Conservation (phyloP, 2,113 vertebrate genomes). For the Myrmecobius fasciatus region DNA sequence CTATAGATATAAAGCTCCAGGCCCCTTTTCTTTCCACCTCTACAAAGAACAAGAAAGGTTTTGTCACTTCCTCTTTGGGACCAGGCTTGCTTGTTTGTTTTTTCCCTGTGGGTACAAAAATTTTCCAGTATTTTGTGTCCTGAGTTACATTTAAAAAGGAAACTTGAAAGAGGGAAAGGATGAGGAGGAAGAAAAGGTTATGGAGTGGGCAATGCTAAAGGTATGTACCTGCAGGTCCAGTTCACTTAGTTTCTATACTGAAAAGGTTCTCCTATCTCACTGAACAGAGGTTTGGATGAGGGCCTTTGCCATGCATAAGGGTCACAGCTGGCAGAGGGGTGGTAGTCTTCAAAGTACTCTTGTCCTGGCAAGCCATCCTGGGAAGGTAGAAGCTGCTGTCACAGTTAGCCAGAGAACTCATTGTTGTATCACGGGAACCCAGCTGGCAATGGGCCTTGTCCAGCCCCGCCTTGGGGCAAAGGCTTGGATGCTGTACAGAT, state of each 20-base stretch:
- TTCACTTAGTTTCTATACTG: not conserved
- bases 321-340: constrained; percentile 88
- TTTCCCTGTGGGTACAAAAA: constrained; percentile 12
- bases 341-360: constrained; percentile 88
- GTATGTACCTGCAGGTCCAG: too few species aligned
- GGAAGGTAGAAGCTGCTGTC: constrained; percentile 88
- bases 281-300: constrained; percentile 84
- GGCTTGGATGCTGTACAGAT: constrained; percentile 83
- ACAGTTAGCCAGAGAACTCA: constrained; percentile 86
- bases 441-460: constrained; percentile 87
- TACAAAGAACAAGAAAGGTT: not conserved
- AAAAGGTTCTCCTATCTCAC: constrained; percentile 58
- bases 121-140: constrained; percentile 74
- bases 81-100: not conserved
- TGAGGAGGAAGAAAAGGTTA: constrained; percentile 51
- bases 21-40: not conserved
- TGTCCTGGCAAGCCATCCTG: constrained; percentile 83
- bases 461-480: constrained; percentile 83
- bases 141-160: constrained; percentile 81
- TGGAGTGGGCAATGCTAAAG: not conserved
- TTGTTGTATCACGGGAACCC: constrained; percentile 83
- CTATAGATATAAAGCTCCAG: not conserved
- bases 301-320: constrained; percentile 84
- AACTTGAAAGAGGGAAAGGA: constrained; percentile 36
- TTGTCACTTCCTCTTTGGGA: too few species aligned